A percentile compares a stretch with the other conserved stretches of the same genome.
Conservation (phyloP, 2,888 invertebrate genomes). For the Hypselothyrea guttata region DNA sequence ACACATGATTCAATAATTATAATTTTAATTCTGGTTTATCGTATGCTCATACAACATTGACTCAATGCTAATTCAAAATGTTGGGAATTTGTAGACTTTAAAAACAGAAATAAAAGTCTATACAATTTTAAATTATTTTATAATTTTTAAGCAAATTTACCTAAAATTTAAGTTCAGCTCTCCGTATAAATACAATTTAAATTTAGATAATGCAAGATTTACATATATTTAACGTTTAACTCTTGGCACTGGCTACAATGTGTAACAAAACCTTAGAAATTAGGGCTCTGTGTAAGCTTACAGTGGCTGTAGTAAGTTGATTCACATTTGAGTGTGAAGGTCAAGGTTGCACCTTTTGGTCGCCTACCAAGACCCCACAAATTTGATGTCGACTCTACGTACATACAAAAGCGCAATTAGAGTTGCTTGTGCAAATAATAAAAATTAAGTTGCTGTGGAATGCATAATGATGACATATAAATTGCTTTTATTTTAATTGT, state of each 20-base stretch:
- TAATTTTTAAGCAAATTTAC: too few relatives aligned
- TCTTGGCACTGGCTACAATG: too few relatives aligned
- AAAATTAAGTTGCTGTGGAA: conserved; percentile 3
- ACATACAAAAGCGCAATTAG: background rate
- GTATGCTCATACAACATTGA: conserved; percentile 39
- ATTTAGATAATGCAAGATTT: too few relatives aligned
- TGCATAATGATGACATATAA: conserved; percentile 35
- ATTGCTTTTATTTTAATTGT: conserved; percentile 28
- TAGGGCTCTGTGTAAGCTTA: too few relatives aligned
- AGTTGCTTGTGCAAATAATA: too few relatives aligned
- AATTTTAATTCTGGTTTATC: conserved; percentile 36
- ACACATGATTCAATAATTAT: conserved; percentile 19
- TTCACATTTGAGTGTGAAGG: conserved; percentile 57
- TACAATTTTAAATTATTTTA: too few relatives aligned
- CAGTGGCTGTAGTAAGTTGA: conserved; percentile 16
- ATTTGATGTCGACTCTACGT: background rate
- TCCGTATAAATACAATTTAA: too few relatives aligned
- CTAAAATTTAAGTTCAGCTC: too few relatives aligned
- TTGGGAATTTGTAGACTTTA: conserved; percentile 22
- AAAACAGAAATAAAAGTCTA: too few relatives aligned
- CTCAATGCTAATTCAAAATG: conserved; percentile 40
- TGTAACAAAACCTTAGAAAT: too few relatives aligned
- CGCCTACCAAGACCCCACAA: conserved; percentile 33
- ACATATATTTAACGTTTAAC: too few relatives aligned
- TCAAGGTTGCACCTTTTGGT: conserved; percentile 55